Conservation (phyloP, 2,888 invertebrate species). For the Stegana nigrithorax region DNA sequence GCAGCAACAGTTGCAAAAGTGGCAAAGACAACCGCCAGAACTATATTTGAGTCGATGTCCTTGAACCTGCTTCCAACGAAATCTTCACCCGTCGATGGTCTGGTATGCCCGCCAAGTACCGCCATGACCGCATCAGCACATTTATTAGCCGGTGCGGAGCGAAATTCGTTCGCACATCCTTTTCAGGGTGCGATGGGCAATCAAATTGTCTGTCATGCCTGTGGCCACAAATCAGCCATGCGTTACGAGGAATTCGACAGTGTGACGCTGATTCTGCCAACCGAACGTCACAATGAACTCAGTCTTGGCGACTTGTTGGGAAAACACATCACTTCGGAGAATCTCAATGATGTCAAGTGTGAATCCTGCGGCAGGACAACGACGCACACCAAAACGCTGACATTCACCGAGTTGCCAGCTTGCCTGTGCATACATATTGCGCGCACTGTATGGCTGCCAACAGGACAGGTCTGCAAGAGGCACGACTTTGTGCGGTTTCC, state of each 20-base stretch:
- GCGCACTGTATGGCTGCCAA: conserved; percentile 85
- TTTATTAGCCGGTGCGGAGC: too few relatives aligned
- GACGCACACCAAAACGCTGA: conserved; percentile 67
- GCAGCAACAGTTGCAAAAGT: conserved; percentile 23
- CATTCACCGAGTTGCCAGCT: conserved; percentile 77
- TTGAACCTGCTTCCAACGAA: conserved; percentile 13
- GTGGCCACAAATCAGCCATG: conserved; percentile 82
- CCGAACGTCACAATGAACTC: conserved; percentile 73
- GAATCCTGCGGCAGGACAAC: conserved; percentile 69
- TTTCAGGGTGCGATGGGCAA: conserved; percentile 82
- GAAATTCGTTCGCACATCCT: conserved; percentile 73
- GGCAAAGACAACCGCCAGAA: neutral
- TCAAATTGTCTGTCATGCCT: conserved; percentile 80
- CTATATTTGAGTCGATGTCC: neutral
- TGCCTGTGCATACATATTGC: conserved; percentile 92
- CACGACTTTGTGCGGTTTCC: conserved; percentile 91
- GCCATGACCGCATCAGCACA: too few relatives aligned
- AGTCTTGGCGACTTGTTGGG: conserved; percentile 80
- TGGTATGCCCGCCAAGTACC: too few relatives aligned
- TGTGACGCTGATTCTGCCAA: conserved; percentile 83
- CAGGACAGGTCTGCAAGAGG: conserved; percentile 83
- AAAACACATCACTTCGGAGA: conserved; percentile 87
- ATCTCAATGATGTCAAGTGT: conserved; percentile 86
- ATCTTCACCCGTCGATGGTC: conserved; percentile 53
- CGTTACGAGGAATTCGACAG: conserved; percentile 93